Base-by-base conservation (phyloP, 2,797 vertebrate species). In the Artibeus jamaicensis region DNA sequence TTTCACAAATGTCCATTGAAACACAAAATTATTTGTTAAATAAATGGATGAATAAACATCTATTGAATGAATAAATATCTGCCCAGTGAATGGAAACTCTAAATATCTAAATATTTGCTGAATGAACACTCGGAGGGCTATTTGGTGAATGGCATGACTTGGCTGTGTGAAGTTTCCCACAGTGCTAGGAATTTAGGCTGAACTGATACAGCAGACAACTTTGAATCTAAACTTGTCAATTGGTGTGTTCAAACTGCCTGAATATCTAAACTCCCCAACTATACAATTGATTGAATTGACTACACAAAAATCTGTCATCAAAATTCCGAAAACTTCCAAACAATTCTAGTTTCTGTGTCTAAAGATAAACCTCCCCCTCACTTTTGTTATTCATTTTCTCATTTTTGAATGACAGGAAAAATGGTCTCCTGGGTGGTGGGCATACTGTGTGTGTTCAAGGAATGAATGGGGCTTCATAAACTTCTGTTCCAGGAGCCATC, bases 181-280 rank as follows among this genome's bases (percentile, higher is more conserved):
- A 57, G 78, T 21, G 59, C 70, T 67, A 77, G 37, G 88, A 93
- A 93, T 88, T 95, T 86, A 67, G 50, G 67, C 88, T 87, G 92
- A 97, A 94, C 68, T 1, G 37, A 90, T 86, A 50, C 29, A 84
- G 89, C 39, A 8, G 77, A 57, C 16, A 62, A 42, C 93, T 95
- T 86, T 93, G 91, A 57, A 74, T 89, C 91, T 86, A 22, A 93
- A 70, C 79, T 95, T 42, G 44, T 95, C 95, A 87, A n/a, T 39
- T 34, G 67, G 32, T 94, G 42, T 89, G 48, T 91, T 89, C 86
- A 46, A 73, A 92, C 74, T 37, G 48, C 59, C 90, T 12, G 6
- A 57, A 74, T n/a, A 68, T 29, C 86, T 89, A n/a, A 95, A 89
- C 19, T 86, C 39, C 22, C 37, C 77, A 86, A 85, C 46, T 85